Base-by-base conservation (phyloP, 1,140 invertebrate genomes). In the Temnothorax nylanderi region DNA sequence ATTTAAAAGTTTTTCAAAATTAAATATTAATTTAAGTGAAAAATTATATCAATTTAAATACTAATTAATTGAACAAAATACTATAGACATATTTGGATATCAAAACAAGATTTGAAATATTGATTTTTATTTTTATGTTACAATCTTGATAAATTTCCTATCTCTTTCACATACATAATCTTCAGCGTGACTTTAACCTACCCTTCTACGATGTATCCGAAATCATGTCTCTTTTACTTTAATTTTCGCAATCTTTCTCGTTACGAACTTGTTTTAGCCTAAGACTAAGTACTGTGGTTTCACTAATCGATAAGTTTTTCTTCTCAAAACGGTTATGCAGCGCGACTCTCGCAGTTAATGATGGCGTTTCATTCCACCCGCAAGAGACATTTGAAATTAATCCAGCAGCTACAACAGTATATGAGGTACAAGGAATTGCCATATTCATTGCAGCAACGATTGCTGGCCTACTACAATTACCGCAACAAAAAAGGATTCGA, bases 401-500 rank as follows among this genome's bases (percentile, higher is more conserved):
- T 93, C 0, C 89, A 93, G 49, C 94, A 95, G 77, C 67, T 95
- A 16, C 75, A 93, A 76, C 92, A 93, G 21, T 95, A 94, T 44
- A 93, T 94, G 89, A 87, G 75, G 0, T 88, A 94, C 34, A 95
- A 94, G 56, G 93, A 95, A 85, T 88, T 95, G 11, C 91, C 94
- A 0, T 32, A 49, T 6, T 37, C 72, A 4, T 90, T 94, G 44
- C 91, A 93, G 78, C 87, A 91, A 13, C 91, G 93, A 26, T 67
- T 95, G 7, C 49, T 92, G 6, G 21, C 56, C 7, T 95, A 93
- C 41, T 93, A 94, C 60, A 93, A 95, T 71, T 96, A 95, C 65
- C 93, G 93, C 5, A 95, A 93, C 37, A 95, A 94, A 51, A 95
- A 93, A 49, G 91, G 92, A 54, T 95, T 95, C 89, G 95, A 95